Conservation (phyloP, 2,888 invertebrate species). For the Monoplex corrugatus region DNA sequence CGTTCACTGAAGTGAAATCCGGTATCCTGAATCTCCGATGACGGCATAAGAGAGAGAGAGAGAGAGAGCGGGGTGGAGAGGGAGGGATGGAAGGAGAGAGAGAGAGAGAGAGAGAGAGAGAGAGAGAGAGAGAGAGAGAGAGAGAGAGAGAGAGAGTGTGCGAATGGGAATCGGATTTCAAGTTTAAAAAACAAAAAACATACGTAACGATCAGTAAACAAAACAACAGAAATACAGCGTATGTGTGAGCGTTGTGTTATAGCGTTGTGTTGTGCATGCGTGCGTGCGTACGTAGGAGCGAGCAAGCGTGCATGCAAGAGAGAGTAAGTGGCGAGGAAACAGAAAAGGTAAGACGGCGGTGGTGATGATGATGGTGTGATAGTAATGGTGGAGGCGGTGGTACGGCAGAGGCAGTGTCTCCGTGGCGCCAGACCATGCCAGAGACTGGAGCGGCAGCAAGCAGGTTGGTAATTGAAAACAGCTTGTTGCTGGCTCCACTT, state of each 20-base stretch:
- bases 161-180: too few species aligned
- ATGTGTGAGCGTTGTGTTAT: too few species aligned
- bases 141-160: neutral
- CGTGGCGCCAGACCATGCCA: constrained; percentile 39
- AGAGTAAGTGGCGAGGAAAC: neutral
- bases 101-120: neutral
- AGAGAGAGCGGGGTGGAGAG: too few species aligned
- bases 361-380: neutral
- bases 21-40: too few species aligned
- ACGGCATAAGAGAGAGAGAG: neutral
- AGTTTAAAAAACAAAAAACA: too few species aligned
- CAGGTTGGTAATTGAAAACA: constrained; percentile 45
- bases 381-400: neutral
- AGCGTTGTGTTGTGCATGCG: neutral
- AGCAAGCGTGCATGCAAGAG: neutral
- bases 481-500: constrained; percentile 35
- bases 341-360: neutral
- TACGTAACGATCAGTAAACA: too few species aligned
- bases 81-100: too few species aligned
- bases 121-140: constrained; percentile 7
- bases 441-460: neutral
- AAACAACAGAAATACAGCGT: too few species aligned
- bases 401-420: neutral
- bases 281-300: neutral
- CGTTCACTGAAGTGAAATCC: neutral